phyloP scores from a whole-genome alignment of 2,797 vertebrate species.

The Hipposideros larvatus region DNA sequence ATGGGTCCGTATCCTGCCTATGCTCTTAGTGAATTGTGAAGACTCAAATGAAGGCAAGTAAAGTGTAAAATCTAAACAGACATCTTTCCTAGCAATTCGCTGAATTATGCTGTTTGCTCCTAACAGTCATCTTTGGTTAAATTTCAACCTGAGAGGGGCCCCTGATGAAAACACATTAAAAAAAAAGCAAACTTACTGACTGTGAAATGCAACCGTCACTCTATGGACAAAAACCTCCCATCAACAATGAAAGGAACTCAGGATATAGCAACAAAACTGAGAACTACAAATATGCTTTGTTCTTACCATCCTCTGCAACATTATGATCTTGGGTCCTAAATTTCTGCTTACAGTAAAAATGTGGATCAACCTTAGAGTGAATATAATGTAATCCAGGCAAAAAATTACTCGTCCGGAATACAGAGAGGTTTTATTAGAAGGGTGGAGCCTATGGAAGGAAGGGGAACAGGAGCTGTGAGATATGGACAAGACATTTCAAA shows the following conservation, averaged over 20 bases:
- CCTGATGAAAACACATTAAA: neutral
- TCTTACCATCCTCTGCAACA: constrained; percentile 92
- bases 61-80: neutral
- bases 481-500: fast-evolving
- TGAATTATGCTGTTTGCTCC: neutral
- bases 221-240: neutral
- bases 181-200: neutral
- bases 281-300: fast-evolving
- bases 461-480: neutral
- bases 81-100: fast-evolving
- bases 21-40: neutral
- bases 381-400: constrained; percentile 92
- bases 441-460: constrained; percentile 85
- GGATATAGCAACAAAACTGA: fast-evolving
- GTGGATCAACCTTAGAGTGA: constrained; percentile 90
- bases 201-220: fast-evolving
- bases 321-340: constrained; percentile 92
- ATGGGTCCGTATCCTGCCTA: neutral
- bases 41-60: neutral
- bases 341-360: constrained; percentile 92
- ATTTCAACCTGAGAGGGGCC: neutral
- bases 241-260: fast-evolving
- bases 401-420: constrained; percentile 91
- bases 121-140: neutral
- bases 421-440: constrained; percentile 87